Base-by-base conservation (phyloP, 2,797 vertebrate species). In the Ctenochaetus hawaiiensis region DNA sequence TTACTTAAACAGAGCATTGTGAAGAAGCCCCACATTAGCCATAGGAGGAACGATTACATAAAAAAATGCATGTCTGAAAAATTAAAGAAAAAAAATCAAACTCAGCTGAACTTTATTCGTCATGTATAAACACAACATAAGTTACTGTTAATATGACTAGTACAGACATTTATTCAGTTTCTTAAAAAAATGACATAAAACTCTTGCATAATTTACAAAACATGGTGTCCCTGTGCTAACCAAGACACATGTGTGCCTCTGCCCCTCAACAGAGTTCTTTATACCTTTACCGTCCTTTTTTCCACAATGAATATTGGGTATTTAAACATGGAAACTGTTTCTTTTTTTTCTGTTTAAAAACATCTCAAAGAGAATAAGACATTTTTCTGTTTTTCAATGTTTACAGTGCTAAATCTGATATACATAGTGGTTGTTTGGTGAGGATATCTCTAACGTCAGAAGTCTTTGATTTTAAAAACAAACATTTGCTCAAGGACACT, bases 51-150 rank as follows among this genome's bases (percentile, higher is more conserved):
- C 22, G 18, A 23, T 62, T 44, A 6, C 82, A 71, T 74, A 82
- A 59, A n/a, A 52, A 58, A 70, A 80, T 26, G 60, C 63, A 83
- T 84, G 71, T 74, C 60, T 65, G 57, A 75, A 82, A 84, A 87
- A 71, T 47, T 17, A 64, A 61, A 72, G 22, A 78, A 71, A 79
- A 81, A 78, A 84, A 89, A 88, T 72, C 64, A 77, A 86, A 91
- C 91, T 68, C 86, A 82, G 91, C 88, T 96, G 95, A 88, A 69
- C 96, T 99, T 98, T 97, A 98, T 99, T 99, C 89, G 95, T 97
- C 96, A 97, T 97, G 97, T 97, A 98, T 96, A 98, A 99, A 99
- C 96, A 98, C 97, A 98, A 98, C 96, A 98, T 97, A 97, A 99
- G 97, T 97, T 97, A 97, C 97, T 96, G 96, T 96, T 96, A 97